A percentile compares a stretch with the other conserved stretches of the same genome.
These are phyloP conservation scores for Hymenopus coronatus DNA, from an alignment of 2,888 invertebrate species.

Conservation along the genomic window DNA sequence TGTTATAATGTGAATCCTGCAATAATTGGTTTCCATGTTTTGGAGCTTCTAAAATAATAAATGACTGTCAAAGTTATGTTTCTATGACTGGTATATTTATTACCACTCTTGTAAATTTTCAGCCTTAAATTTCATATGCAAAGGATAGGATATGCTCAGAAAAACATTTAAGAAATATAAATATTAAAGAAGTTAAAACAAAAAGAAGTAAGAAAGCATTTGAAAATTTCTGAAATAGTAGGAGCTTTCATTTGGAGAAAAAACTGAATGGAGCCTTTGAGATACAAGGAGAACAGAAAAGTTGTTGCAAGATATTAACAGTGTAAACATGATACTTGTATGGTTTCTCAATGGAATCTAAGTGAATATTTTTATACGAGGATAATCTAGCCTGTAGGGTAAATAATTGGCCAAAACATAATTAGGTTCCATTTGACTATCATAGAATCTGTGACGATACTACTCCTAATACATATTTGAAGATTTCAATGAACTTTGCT, in stretches of 20 bases:
- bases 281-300: neutral
- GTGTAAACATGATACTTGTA: constrained; percentile 6
- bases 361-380: constrained; percentile 21
- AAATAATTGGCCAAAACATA: constrained; percentile 15
- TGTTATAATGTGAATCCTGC: no score
- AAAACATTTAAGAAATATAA: neutral
- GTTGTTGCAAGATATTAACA: neutral
- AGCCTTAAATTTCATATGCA: neutral
- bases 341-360: constrained; percentile 6
- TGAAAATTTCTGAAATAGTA: neutral
- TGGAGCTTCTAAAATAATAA: no score
- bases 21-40: no score
- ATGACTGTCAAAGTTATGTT: no score
- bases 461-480: neutral
- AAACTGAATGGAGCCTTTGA: constrained; percentile 6
- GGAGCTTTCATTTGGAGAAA: neutral
- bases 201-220: neutral
- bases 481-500: neutral
- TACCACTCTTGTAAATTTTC: neutral
- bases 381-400: constrained; percentile 17
- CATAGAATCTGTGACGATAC: neutral
- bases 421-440: constrained; percentile 8
- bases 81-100: neutral
- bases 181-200: neutral
- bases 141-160: neutral